These are phyloP conservation scores for Orthosia cruda DNA, from an alignment of 2,888 invertebrate species.

Conservation along the genomic window DNA sequence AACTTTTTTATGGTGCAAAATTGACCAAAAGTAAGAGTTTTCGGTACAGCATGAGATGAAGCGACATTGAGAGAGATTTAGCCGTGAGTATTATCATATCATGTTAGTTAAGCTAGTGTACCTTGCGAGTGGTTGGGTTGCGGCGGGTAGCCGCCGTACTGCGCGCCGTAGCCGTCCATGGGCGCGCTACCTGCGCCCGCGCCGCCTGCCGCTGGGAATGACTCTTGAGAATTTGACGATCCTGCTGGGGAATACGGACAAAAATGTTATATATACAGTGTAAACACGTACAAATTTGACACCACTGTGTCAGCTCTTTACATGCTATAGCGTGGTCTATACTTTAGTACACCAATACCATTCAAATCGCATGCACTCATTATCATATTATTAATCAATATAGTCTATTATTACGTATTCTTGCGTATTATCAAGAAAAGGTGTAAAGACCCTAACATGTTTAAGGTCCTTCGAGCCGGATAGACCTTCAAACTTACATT, in stretches of 20 bases:
- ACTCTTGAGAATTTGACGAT: conserved; percentile 97
- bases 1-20: background rate
- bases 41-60: conserved; percentile 31
- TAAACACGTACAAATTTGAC: no score
- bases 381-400: no score
- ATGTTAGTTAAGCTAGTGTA: conserved; percentile 76
- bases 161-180: conserved; percentile 96
- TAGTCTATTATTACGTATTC: no score
- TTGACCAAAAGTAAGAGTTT: conserved; percentile 6
- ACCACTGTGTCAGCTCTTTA: no score
- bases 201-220: conserved; percentile 94
- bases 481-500: background rate
- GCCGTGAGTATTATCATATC: background rate
- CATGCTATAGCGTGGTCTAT: no score
- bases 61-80: conserved; percentile 44
- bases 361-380: no score
- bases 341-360: no score
- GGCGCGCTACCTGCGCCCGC: conserved; percentile 93
- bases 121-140: conserved; percentile 94
- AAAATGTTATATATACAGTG: conserved; percentile 23
- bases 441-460: no score
- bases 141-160: conserved; percentile 92
- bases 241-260: conserved; percentile 86
- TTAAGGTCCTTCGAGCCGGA: no score
- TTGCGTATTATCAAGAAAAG: no score